These are phyloP conservation scores for Epirrhoe tristata DNA, from an alignment of 2,888 invertebrate genomes.

Conservation along the genomic window DNA sequence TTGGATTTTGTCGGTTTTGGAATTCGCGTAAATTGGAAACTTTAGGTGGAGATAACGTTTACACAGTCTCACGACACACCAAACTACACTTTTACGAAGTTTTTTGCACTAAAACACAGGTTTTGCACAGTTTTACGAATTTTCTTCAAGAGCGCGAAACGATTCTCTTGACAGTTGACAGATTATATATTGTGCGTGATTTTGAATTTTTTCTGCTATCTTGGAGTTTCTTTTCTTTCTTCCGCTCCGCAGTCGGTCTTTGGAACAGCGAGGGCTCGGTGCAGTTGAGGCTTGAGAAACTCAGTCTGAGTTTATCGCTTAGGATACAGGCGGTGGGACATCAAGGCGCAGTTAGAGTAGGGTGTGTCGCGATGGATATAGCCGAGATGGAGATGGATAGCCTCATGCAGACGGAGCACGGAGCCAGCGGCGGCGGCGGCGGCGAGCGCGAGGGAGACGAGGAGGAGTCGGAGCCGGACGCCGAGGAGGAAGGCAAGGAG, in stretches of 20 bases:
- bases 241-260: background rate
- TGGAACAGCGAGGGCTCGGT: background rate
- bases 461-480: constrained; percentile 33
- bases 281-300: background rate
- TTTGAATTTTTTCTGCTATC: too few relatives aligned
- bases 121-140: too few relatives aligned
- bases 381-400: background rate
- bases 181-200: too few relatives aligned
- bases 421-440: background rate
- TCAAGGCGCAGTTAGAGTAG: background rate
- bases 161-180: too few relatives aligned
- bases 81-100: too few relatives aligned
- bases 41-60: too few relatives aligned
- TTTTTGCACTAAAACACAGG: too few relatives aligned
- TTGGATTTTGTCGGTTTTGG: too few relatives aligned
- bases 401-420: background rate
- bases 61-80: too few relatives aligned
- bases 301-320: background rate
- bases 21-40: too few relatives aligned
- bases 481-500: constrained; percentile 28
- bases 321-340: background rate
- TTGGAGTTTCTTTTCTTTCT: background rate
- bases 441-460: constrained; percentile 44
- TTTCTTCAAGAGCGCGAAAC: too few relatives aligned
- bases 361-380: constrained; percentile 1